These are phyloP conservation scores for Bettongia penicillata DNA, from an alignment of 2,113 vertebrate genomes.

Conservation along the genomic window DNA sequence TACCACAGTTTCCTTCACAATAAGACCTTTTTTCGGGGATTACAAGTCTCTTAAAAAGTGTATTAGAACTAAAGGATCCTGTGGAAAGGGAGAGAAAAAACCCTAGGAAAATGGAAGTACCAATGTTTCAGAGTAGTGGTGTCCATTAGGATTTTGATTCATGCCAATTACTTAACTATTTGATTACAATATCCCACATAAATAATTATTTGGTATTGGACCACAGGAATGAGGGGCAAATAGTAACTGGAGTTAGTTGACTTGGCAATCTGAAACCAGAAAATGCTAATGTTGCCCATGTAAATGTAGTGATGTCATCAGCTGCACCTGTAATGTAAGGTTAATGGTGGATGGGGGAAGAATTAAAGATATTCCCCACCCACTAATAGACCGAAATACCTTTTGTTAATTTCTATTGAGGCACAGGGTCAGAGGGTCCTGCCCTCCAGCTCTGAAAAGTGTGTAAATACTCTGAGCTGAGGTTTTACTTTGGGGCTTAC, in stretches of 20 bases:
- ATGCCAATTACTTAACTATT: slow-evolving; percentile 3
- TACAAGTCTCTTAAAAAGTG: not conserved
- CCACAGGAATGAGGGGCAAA: not conserved
- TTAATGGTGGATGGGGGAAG: too few relatives aligned
- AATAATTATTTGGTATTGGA: not conserved
- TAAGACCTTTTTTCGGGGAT: too few relatives aligned
- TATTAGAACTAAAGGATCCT: not conserved
- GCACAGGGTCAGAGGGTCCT: too few relatives aligned
- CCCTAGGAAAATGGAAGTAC: not conserved
- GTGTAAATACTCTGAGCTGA: too few relatives aligned
- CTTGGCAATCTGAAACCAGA: slow-evolving; percentile 43
- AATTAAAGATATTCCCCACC: too few relatives aligned
- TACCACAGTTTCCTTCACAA: too few relatives aligned
- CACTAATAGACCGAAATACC: too few relatives aligned
- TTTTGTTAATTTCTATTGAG: too few relatives aligned
- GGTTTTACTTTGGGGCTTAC: too few relatives aligned
- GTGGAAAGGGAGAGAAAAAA: not conserved
- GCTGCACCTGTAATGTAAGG: not conserved
- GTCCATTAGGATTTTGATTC: slow-evolving; percentile 7
- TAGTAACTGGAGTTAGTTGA: not conserved
- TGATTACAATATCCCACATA: not conserved
- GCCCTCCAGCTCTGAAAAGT: too few relatives aligned
- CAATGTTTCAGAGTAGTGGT: not conserved
- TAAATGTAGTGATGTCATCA: slow-evolving; percentile 28
- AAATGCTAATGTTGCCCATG: slow-evolving; percentile 21